Base-by-base conservation (phyloP, 92 coral and sea anemone species). In the Bergia puertoricense region DNA sequence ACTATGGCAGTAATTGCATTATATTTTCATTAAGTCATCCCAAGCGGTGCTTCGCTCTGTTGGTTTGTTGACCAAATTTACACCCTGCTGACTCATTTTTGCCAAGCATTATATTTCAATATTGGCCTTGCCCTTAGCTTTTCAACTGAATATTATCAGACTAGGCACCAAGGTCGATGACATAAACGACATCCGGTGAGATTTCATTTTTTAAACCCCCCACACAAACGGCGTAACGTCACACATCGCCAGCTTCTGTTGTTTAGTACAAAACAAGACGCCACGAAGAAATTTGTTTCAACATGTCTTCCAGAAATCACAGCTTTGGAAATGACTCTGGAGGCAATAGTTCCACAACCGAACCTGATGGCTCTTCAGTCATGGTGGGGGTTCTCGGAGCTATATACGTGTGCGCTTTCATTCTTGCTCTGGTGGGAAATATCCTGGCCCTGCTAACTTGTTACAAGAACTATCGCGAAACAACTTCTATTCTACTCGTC, bases 371-470 rank as follows among this genome's bases (percentile, higher is more conserved):
- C 11, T 46, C 46, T 46, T 48, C 65, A 71, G 79, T 84, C 71
- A 36, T 51, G 16, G 7, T 75, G 14, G 89, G 83, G 8, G 74
- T 86, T 54, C 76, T 75, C 36, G 83, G 81, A 56, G 39, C 87
- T 46, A 51, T 84, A 6, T 84, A 84, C 65, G 78, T 71, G 36
- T 30, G 71, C 36, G 14, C 71, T 44, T 84, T 84, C 74, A 14
- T 84, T 30, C 66, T 84, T 8, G 67, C 79, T 62, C 40, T 84
- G 30, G 44, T 71, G 23, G 87, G 87, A 37, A 84, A 84, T 42
- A 82, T 95, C 73, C 92, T 95, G 95, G 98, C 95, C 0, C 72
- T 95, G 67, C 48, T 95, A 76, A 93, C 98, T 75, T 95, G 98
- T 89, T 95, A 90, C 81, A 93, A 92, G 93, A 95, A 93, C 81